Evolutionary conservation across 2,113 vertebrate genomes (phyloP).

Genomic region (Irena cyanogastra): DNA sequence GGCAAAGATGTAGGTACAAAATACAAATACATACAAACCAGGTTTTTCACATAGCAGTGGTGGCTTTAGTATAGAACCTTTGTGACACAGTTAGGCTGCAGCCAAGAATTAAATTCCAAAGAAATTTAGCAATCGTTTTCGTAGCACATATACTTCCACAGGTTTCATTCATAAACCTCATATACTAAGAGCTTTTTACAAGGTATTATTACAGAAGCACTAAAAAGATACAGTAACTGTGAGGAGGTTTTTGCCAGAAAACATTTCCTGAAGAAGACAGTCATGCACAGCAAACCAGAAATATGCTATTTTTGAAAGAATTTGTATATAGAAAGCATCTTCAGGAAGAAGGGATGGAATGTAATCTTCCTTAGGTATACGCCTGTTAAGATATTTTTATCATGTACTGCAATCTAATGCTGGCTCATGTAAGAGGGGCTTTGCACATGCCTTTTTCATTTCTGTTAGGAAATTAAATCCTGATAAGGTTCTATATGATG

Average conservation of each 20-base stretch:
- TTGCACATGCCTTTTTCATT: constrained; percentile 22
- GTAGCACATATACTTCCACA: neutral
- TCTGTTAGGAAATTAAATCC: constrained; percentile 39
- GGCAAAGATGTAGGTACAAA: fast-evolving
- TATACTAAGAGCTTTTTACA: neutral
- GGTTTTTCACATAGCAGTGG: neutral
- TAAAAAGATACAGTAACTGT: neutral
- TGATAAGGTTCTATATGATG: constrained; percentile 3
- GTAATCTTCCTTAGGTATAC: neutral
- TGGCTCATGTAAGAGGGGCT: neutral
- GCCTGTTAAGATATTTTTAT: neutral
- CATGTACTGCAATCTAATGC: neutral
- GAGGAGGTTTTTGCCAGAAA: constrained; percentile 13
- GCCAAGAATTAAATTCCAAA: neutral
- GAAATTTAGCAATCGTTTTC: neutral
- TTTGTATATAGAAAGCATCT: constrained; percentile 12
- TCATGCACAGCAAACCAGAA: neutral
- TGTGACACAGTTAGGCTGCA: neutral
- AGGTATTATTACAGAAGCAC: neutral
- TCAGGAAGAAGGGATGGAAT: neutral
- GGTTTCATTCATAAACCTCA: constrained; percentile 45
- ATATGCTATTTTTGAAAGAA: neutral
- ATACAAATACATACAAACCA: neutral
- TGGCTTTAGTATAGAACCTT: neutral
- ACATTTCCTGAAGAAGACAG: neutral